Evolutionary conservation across 1,140 invertebrate genomes (phyloP), one percentile per base, ranked within the genome.

Genomic region (Leptopilina boulardi): DNA sequence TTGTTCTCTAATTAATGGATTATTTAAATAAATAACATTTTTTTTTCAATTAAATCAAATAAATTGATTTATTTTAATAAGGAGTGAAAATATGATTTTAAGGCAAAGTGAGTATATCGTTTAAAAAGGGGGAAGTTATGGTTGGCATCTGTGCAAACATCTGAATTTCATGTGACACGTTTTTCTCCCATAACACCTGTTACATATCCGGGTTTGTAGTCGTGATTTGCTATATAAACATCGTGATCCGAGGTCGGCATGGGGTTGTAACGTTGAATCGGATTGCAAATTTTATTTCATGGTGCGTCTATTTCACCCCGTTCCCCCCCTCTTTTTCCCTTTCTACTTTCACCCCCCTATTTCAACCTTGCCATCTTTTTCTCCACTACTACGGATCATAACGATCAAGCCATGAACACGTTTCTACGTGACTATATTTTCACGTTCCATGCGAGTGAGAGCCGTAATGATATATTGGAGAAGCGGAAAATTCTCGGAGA

Each of bases 171-270:
- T 80, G 73, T 76, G 80, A 80, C 76, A 75, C 75, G 73, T 82
- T 82, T 82, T 82, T 80, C 73, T 51, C 23, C 38, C 51, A 66
- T 76, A 79, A 77, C 83, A 82, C 79, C 78, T 84, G 83, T 84
- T 80, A 82, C 82, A 21, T 71, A 42, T 59, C 74, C 73, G 34
- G n/a, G 59, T 59, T 54, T 13, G 23, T 51, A 59, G 73, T 42
- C 51, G 77, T 76, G 74, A 79, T 82, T 82, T 79, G 77, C 71
- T 42, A 59, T 76, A 77, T 77, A 80, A 80, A 80, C 71, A 82
- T 77, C 73, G 73, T 79, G 75, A 77, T 74, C 70, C 59, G 9
- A 23, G 59, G 59, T 76, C 54, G 74, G 54, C 75, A 77, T 72
- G 74, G 44, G 70, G 75, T 79, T 78, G 71, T 44, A 19, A 70